These are phyloP conservation scores for Drosophila kokeensis DNA, from an alignment of 2,888 invertebrate species.

Conservation along the genomic window DNA sequence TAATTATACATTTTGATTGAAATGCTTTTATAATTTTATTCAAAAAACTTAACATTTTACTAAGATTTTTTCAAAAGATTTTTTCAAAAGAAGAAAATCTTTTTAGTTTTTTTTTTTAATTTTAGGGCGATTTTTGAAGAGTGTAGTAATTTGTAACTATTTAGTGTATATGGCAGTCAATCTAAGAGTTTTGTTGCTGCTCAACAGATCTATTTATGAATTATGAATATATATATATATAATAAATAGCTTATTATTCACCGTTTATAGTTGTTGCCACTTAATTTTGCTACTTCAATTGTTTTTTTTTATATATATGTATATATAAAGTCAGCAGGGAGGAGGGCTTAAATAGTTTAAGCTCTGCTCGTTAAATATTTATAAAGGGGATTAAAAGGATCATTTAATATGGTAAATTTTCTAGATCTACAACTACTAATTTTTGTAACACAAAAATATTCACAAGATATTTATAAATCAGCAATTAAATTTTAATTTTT, in stretches of 20 bases:
- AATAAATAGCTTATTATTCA: conserved; percentile 46
- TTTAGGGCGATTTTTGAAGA: neutral
- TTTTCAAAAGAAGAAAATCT: neutral
- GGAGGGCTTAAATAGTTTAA: neutral
- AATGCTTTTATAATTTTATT: neutral
- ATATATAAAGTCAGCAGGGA: neutral
- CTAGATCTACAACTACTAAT: neutral
- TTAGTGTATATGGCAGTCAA: conserved; percentile 7
- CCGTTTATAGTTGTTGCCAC: conserved; percentile 15
- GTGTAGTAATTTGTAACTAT: conserved; percentile 8
- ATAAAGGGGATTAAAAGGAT: neutral
- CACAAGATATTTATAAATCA: neutral
- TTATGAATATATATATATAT: conserved; percentile 13
- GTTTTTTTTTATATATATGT: too few relatives aligned
- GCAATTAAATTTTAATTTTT: conserved; percentile 4
- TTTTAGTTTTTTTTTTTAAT: neutral
- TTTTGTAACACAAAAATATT: neutral
- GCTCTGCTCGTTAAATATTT: neutral
- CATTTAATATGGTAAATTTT: neutral
- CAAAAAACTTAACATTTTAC: neutral
- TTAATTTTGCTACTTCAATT: neutral
- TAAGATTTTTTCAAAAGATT: too few relatives aligned
- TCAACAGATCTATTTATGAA: conserved; percentile 27
- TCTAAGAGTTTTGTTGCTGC: conserved; percentile 23
- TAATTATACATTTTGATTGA: neutral